Evolutionary conservation across 1,140 invertebrate genomes (phyloP), one percentile per base, ranked within the genome.

Genomic region (Reticulitermes speratus): DNA sequence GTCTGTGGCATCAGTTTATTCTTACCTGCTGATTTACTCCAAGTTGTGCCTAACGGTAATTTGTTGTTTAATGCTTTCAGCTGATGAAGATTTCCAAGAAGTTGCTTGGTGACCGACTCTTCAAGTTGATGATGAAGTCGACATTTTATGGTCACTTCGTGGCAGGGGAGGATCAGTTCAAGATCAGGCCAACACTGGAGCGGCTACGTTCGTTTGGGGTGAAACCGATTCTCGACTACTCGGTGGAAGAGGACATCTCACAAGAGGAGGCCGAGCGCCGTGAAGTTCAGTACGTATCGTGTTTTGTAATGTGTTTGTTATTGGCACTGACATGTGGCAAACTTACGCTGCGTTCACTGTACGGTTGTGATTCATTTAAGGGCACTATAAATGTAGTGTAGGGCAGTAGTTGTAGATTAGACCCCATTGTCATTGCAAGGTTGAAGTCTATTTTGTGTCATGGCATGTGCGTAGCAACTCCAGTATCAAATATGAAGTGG

Each of bases 61-160:
- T 30, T 75, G n/a, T 30, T 75, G n/a, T n/a, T 30, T 25, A 6
- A 30, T 75, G 90, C 91, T 93, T 87, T 38, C 92, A 99, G 98
- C 90, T 99, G 45, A 97, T 99, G 95, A 97, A 97, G 92, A 87
- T 96, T 23, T 92, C 94, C 23, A 94, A 96, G 87, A 92, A 92
- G 87, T 85, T 99, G n/a, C 90, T 99, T 65, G 98, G 99, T 7
- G 94, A 97, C 88, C 93, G 90, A 87, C 90, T 99, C 16, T 99
- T 99, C 91, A 94, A 95, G 30, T 88, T 91, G n/a, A 87, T 98
- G 69, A 99, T 99, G 97, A 98, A 98, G 91, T 92, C 94, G 3
- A 98, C 98, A 32, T 99, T 99, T 92, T 99, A 99, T 91, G 98
- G 98, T 21, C 99, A 99, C 91, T 99, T 99, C 92, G 98, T 99